A percentile compares a stretch with the other conserved stretches of the same genome.
phyloP scores from a whole-genome alignment of 2,888 invertebrate genomes.

The Oscheius sp. region DNA sequence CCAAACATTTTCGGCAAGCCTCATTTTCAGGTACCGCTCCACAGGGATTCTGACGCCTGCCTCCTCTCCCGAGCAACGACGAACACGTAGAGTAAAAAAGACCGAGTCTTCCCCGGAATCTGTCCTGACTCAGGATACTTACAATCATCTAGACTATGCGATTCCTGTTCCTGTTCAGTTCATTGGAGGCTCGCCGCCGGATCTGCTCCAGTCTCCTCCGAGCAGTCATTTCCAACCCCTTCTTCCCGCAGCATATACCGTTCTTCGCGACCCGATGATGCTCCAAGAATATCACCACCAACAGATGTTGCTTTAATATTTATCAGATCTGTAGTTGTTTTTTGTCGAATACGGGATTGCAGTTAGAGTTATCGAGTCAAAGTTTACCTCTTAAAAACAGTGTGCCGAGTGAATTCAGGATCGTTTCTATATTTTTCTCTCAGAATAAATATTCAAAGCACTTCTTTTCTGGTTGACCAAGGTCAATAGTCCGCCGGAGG shows the following conservation, averaged over 20 bases:
- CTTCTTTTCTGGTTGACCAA: too few species aligned
- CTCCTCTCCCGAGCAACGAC: slow-evolving; percentile 67
- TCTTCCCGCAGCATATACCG: background rate
- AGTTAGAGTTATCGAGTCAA: background rate
- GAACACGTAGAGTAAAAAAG: slow-evolving; percentile 30
- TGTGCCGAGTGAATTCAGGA: too few species aligned
- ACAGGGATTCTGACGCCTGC: slow-evolving; percentile 70
- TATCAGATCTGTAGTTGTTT: background rate
- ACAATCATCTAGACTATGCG: slow-evolving; percentile 5
- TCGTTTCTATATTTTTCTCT: too few species aligned
- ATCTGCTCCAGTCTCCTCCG: background rate
- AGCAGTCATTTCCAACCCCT: background rate
- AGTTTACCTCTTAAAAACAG: background rate
- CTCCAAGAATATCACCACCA: slow-evolving; percentile 4
- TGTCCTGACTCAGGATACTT: background rate
- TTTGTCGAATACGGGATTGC: background rate
- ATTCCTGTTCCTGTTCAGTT: slow-evolving; percentile 6
- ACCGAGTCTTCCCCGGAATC: slow-evolving; percentile 26
- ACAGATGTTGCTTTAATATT: slow-evolving; percentile 23
- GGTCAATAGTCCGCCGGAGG: too few species aligned
- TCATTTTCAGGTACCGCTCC: slow-evolving; percentile 64
- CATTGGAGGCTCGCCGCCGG: slow-evolving; percentile 7
- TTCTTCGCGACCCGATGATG: slow-evolving; percentile 20
- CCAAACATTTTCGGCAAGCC: background rate
- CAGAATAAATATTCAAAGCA: too few species aligned